Evolutionary conservation across 2,888 invertebrate genomes (phyloP).

Genomic region (Drosophila ochracea): DNA sequence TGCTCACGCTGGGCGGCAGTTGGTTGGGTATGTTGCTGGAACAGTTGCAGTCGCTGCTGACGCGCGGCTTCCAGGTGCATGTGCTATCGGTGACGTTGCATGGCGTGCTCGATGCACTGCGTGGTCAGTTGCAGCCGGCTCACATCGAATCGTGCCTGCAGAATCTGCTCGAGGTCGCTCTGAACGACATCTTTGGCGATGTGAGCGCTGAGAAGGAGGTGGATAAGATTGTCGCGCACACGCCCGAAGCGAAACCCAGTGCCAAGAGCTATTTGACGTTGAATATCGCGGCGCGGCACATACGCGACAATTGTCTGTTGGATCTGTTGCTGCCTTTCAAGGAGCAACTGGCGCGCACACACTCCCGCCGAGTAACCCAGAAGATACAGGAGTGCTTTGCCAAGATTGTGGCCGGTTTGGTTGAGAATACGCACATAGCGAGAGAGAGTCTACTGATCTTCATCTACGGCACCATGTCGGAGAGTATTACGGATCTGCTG

Average conservation of each 20-base stretch:
- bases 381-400: slow-evolving; percentile 93
- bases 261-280: slow-evolving; percentile 95
- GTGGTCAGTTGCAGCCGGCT: slow-evolving; percentile 89
- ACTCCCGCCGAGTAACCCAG: slow-evolving; percentile 91
- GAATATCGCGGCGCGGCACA: slow-evolving; percentile 91
- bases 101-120: slow-evolving; percentile 91
- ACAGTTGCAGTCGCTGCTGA: slow-evolving; percentile 92
- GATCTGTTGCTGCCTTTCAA: slow-evolving; percentile 93
- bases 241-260: slow-evolving; percentile 92
- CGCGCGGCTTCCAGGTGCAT: slow-evolving; percentile 96
- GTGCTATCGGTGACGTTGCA: slow-evolving; percentile 96
- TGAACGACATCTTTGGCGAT: slow-evolving; percentile 94
- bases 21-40: slow-evolving; percentile 92
- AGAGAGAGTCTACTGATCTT: slow-evolving; percentile 91
- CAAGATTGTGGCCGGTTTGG: slow-evolving; percentile 92
- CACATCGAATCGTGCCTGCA: slow-evolving; percentile 93
- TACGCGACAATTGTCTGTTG: slow-evolving; percentile 91
- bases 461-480: slow-evolving; percentile 92
- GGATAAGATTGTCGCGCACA: slow-evolving; percentile 91
- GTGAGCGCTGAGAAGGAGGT: slow-evolving; percentile 97
- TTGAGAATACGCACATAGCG: slow-evolving; percentile 91
- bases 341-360: slow-evolving; percentile 90
- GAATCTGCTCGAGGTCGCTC: slow-evolving; percentile 92
- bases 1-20: slow-evolving; percentile 92
- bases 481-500: slow-evolving; percentile 91